Conservation (phyloP, 2,797 vertebrate genomes). For the Pipistrellus nathusii region DNA sequence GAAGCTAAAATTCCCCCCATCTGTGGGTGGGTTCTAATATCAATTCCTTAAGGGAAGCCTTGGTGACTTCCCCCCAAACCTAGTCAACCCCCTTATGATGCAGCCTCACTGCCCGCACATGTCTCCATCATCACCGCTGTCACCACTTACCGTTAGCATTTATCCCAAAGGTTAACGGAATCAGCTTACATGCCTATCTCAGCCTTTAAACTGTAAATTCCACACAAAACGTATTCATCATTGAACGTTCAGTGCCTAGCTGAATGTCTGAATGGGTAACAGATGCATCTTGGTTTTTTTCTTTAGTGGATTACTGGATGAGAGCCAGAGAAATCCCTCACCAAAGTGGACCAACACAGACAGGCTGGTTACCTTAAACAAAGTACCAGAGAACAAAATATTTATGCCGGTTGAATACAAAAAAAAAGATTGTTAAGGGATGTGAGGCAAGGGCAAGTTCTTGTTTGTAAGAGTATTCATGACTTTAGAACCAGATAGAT, state of each 20-base stretch:
- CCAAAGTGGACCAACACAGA: not conserved
- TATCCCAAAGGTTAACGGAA: not conserved
- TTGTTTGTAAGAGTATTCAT: not conserved
- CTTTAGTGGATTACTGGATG: not conserved
- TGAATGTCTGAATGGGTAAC: not conserved
- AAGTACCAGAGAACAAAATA: not conserved
- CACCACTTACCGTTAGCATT: not conserved
- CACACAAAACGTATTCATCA: not conserved
- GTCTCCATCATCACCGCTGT: not conserved
- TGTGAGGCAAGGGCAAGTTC: not conserved
- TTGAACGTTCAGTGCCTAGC: not conserved
- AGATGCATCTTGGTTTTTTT: not conserved
- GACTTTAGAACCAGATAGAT: constrained; percentile 3
- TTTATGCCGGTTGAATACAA: not conserved
- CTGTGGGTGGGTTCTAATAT: not conserved
- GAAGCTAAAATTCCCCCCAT: not conserved
- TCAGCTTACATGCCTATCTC: not conserved
- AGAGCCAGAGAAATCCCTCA: not conserved
- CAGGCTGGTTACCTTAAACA: not conserved
- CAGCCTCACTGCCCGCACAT: not conserved
- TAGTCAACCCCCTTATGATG: not conserved
- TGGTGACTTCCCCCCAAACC: not conserved
- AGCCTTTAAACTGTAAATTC: not conserved
- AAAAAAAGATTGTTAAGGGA: not conserved
- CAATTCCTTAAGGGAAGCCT: not conserved